phyloP scores from a whole-genome alignment of 1,140 invertebrate species.

The Lerema accius region DNA sequence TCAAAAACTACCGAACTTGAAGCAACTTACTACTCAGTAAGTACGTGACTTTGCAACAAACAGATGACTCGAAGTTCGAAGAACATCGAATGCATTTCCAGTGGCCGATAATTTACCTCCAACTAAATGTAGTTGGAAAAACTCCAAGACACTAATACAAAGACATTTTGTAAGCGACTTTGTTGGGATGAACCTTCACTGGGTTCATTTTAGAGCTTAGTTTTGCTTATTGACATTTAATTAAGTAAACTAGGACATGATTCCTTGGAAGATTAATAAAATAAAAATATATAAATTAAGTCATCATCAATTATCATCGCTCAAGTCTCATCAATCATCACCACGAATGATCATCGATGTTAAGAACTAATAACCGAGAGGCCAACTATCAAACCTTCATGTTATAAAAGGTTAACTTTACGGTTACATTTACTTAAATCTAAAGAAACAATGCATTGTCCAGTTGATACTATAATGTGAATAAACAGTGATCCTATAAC shows the following conservation, averaged over 20 bases:
- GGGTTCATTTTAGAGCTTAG: background rate
- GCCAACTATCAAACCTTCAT: too few species aligned
- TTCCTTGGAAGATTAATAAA: too few species aligned
- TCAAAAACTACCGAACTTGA: conserved; percentile 28
- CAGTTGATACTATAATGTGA: too few species aligned
- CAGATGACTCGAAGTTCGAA: conserved; percentile 28
- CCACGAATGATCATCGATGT: too few species aligned
- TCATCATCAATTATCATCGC: too few species aligned
- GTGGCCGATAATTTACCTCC: conserved; percentile 34
- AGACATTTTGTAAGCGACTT: conserved; percentile 1
- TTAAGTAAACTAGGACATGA: background rate
- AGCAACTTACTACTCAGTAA: conserved; percentile 28
- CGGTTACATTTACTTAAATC: too few species aligned
- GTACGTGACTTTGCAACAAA: conserved; percentile 33
- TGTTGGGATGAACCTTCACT: background rate
- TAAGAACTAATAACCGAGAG: too few species aligned
- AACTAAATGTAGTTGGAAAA: conserved; percentile 33
- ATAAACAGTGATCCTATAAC: background rate
- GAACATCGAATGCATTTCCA: conserved; percentile 34
- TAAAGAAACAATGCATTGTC: too few species aligned
- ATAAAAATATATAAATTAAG: too few species aligned
- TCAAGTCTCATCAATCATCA: too few species aligned
- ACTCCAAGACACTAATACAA: conserved; percentile 21
- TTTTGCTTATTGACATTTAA: background rate
- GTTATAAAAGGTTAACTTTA: too few species aligned